Percentiles rank a stretch among this genome's conserved stretches.
These are phyloP conservation scores for Sialis fuliginosa DNA, from an alignment of 2,888 invertebrate species.

Conservation along the genomic window DNA sequence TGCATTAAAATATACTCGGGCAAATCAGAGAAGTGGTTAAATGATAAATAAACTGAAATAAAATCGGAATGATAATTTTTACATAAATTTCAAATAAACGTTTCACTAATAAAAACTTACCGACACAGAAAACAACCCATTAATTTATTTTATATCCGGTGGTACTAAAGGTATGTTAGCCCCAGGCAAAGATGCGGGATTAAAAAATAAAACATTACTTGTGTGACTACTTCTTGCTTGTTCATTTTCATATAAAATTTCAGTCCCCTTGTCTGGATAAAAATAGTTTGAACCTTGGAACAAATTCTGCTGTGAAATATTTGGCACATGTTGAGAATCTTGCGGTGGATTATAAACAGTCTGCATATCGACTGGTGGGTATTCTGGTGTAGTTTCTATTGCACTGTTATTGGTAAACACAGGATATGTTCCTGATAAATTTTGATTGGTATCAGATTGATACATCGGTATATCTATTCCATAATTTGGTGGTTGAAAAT, in stretches of 20 bases:
- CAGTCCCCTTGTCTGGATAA: conserved; percentile 37
- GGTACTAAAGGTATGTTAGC: conserved; percentile 7
- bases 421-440: not conserved
- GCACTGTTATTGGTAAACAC: not conserved
- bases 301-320: conserved; percentile 19
- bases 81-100: too few species aligned
- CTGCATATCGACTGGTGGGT: not conserved
- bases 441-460: not conserved
- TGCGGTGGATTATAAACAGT: not conserved
- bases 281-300: conserved; percentile 51
- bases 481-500: conserved; percentile 8
- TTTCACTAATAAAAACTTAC: too few species aligned
- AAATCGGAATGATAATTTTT: too few species aligned
- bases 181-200: conserved; percentile 3
- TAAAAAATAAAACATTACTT: conserved; percentile 5
- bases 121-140: too few species aligned
- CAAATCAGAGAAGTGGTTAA: too few species aligned
- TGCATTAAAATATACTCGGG: not conserved
- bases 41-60: too few species aligned
- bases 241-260: conserved; percentile 36
- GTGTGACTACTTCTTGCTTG: conserved; percentile 10
- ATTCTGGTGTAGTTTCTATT: not conserved
- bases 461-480: conserved; percentile 6
- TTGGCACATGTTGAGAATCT: not conserved
- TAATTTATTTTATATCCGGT: not conserved